These are phyloP conservation scores for Salminus brasiliensis DNA, from an alignment of 2,113 vertebrate genomes.

Conservation along the genomic window DNA sequence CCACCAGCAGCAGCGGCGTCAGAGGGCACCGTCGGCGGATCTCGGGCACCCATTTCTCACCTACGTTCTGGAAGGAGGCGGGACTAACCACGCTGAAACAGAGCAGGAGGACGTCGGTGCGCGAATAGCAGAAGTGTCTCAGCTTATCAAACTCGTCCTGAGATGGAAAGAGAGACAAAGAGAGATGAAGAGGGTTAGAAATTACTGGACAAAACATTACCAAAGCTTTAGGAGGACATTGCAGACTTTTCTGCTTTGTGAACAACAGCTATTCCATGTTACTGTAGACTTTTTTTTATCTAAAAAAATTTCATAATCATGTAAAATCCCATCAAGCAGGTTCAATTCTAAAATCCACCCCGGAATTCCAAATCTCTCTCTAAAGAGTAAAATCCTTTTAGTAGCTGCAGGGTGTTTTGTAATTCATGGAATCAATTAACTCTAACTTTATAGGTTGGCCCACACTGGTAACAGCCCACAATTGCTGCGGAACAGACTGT, in stretches of 20 bases:
- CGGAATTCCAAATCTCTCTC: conserved; percentile 12
- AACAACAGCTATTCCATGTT: neutral
- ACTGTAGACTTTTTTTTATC: neutral
- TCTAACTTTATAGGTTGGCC: conserved; percentile 27
- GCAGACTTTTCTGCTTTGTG: neutral
- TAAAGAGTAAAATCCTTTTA: conserved; percentile 25
- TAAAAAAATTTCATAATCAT: neutral
- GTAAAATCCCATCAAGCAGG: neutral
- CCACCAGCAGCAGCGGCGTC: conserved; percentile 79
- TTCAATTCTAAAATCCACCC: conserved; percentile 3
- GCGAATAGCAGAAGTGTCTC: conserved; percentile 83
- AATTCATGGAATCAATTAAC: conserved; percentile 30
- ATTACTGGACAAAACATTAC: neutral
- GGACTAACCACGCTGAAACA: conserved; percentile 88
- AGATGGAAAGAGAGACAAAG: conserved; percentile 18
- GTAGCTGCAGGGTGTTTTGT: conserved; percentile 26
- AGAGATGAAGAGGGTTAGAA: neutral
- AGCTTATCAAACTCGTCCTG: conserved; percentile 87
- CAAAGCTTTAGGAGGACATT: neutral
- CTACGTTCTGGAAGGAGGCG: conserved; percentile 82
- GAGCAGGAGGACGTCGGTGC: conserved; percentile 79
- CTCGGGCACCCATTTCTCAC: conserved; percentile 83
- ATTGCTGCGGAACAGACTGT: conserved; percentile 38
- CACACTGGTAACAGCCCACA: conserved; percentile 16
- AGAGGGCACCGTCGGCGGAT: conserved; percentile 79